Evolutionary conservation across 2,113 vertebrate species (phyloP).

Genomic region (Alligator mississippiensis): DNA sequence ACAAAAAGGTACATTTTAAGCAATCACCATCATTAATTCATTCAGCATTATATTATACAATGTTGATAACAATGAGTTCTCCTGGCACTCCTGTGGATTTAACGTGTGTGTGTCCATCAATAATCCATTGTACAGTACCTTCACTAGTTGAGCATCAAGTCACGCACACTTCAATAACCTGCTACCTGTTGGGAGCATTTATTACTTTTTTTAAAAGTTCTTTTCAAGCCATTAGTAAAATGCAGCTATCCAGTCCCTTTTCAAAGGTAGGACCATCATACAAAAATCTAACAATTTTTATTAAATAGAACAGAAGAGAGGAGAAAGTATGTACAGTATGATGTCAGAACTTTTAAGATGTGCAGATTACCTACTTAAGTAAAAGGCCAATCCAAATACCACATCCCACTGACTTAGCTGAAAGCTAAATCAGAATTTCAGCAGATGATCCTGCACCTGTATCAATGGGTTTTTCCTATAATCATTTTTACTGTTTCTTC

Average conservation of each 20-base stretch:
- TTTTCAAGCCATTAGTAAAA: slow-evolving; percentile 33
- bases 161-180: slow-evolving; percentile 60
- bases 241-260: slow-evolving; percentile 26
- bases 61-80: slow-evolving; percentile 60
- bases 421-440: not conserved
- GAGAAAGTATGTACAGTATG: not conserved
- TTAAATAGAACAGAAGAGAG: not conserved
- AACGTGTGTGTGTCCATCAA: slow-evolving; percentile 45
- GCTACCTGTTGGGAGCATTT: slow-evolving; percentile 50
- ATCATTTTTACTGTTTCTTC: not conserved
- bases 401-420: not conserved
- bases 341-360: not conserved
- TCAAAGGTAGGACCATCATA: not conserved
- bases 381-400: not conserved
- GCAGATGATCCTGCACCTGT: not conserved
- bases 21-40: slow-evolving; percentile 68
- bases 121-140: slow-evolving; percentile 46
- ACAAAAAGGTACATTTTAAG: slow-evolving; percentile 75
- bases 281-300: slow-evolving; percentile 14
- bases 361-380: not conserved
- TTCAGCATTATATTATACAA: slow-evolving; percentile 59
- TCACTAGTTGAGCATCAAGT: slow-evolving; percentile 43
- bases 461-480: not conserved
- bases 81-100: slow-evolving; percentile 52
- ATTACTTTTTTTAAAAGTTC: slow-evolving; percentile 28